These are phyloP conservation scores for Cyaniris semiargus DNA, from an alignment of 2,888 invertebrate genomes.

Conservation along the genomic window DNA sequence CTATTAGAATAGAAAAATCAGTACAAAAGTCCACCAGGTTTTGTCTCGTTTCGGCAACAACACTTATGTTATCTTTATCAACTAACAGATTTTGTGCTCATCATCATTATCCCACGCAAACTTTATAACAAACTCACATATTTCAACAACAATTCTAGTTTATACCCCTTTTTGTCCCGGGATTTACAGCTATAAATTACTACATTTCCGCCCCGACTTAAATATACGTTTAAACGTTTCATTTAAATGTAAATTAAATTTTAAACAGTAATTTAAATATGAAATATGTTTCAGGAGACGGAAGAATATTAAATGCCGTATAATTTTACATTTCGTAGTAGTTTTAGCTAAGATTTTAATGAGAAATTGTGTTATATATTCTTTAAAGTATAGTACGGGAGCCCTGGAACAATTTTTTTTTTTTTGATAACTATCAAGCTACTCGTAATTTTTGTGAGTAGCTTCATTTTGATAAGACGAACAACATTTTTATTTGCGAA, in stretches of 20 bases:
- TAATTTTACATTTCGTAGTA: slow-evolving; percentile 1
- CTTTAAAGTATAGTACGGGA: too few relatives aligned
- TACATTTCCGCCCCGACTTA: slow-evolving; percentile 10
- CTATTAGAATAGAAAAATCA: too few relatives aligned
- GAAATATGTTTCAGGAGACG: slow-evolving; percentile 1
- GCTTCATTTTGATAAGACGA: too few relatives aligned
- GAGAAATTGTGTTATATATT: neutral
- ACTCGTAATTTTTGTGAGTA: too few relatives aligned
- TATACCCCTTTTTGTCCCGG: neutral
- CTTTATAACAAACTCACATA: neutral
- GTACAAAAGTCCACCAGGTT: too few relatives aligned
- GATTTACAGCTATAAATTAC: neutral
- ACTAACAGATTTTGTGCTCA: neutral
- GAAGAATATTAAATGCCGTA: slow-evolving; percentile 1
- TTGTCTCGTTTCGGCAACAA: too few relatives aligned
- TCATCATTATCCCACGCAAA: neutral
- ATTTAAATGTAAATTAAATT: slow-evolving; percentile 22
- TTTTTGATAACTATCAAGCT: too few relatives aligned
- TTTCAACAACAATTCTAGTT: neutral
- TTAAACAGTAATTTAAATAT: slow-evolving; percentile 16
- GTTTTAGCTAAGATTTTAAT: neutral
- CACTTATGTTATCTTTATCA: too few relatives aligned
- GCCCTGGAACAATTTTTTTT: too few relatives aligned
- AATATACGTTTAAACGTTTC: slow-evolving; percentile 18
- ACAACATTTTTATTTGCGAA: too few relatives aligned